phyloP scores from a whole-genome alignment of 2,888 invertebrate genomes.

The Noctua janthina region DNA sequence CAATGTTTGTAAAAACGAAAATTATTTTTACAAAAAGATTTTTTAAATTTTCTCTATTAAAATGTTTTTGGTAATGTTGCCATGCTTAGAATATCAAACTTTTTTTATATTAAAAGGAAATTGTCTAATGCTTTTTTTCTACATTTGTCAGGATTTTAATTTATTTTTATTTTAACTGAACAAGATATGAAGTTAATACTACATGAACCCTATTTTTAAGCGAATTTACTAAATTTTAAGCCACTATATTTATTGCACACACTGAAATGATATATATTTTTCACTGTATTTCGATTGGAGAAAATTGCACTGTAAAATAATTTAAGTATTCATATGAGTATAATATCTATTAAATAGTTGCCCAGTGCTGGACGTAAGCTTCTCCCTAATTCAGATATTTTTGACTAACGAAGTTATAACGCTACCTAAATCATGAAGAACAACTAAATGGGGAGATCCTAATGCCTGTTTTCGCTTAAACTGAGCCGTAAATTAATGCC shows the following conservation, averaged over 20 bases:
- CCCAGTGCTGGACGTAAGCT: no score
- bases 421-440: neutral
- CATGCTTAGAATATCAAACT: conserved; percentile 48
- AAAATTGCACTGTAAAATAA: conserved; percentile 35
- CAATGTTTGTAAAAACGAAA: neutral
- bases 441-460: neutral
- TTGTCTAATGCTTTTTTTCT: conserved; percentile 26
- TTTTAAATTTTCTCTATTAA: neutral
- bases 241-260: conserved; percentile 61
- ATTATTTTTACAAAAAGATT: conserved; percentile 11
- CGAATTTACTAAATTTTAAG: conserved; percentile 73
- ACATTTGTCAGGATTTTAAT: conserved; percentile 39
- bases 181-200: conserved; percentile 32
- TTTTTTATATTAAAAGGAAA: conserved; percentile 1
- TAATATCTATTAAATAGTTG: no score
- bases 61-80: conserved; percentile 49
- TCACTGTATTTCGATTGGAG: conserved; percentile 19
- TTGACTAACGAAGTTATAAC: neutral
- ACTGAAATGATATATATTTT: conserved; percentile 39
- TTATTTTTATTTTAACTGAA: conserved; percentile 43
- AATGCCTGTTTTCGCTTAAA: neutral
- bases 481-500: neutral
- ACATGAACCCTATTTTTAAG: conserved; percentile 61
- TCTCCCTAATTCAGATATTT: neutral
- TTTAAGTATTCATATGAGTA: neutral